phyloP scores from a whole-genome alignment of 1,140 invertebrate species.

The Proales similis region DNA sequence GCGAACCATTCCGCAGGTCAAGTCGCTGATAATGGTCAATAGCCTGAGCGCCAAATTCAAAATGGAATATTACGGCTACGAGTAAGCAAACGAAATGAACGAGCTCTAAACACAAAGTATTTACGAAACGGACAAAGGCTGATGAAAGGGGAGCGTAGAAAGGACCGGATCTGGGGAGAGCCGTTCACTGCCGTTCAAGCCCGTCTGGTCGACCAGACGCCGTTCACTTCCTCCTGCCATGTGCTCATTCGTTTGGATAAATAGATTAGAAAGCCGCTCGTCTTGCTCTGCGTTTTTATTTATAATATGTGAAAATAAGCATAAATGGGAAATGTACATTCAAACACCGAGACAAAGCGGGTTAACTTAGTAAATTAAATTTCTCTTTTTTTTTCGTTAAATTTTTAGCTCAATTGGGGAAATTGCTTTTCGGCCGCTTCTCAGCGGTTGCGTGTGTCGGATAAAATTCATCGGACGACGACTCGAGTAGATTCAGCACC shows the following conservation, averaged over 20 bases:
- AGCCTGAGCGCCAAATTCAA: slow-evolving; percentile 23
- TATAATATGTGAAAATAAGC: too few species aligned
- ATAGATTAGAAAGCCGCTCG: too few species aligned
- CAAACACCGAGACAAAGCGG: too few species aligned
- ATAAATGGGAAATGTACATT: too few species aligned
- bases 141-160: slow-evolving; percentile 23
- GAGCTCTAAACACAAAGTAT: background rate
- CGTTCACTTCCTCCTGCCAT: background rate
- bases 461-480: too few species aligned
- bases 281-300: too few species aligned
- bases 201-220: slow-evolving; percentile 2
- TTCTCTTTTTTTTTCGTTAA: too few species aligned
- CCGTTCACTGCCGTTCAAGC: slow-evolving; percentile 23
- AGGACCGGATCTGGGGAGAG: slow-evolving; percentile 13
- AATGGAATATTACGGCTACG: slow-evolving; percentile 35
- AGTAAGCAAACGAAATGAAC: slow-evolving; percentile 1
- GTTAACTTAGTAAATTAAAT: too few species aligned
- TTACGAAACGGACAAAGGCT: slow-evolving; percentile 3
- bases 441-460: too few species aligned
- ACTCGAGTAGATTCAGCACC: too few species aligned
- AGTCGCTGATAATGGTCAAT: slow-evolving; percentile 11
- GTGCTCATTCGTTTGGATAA: slow-evolving; percentile 14
- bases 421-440: too few species aligned
- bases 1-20: slow-evolving; percentile 13
- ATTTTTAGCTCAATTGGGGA: too few species aligned